Percentiles rank a stretch among this genome's conserved stretches.
phyloP scores from a whole-genome alignment of 1,140 invertebrate genomes.

The Cotesia vestalis region DNA sequence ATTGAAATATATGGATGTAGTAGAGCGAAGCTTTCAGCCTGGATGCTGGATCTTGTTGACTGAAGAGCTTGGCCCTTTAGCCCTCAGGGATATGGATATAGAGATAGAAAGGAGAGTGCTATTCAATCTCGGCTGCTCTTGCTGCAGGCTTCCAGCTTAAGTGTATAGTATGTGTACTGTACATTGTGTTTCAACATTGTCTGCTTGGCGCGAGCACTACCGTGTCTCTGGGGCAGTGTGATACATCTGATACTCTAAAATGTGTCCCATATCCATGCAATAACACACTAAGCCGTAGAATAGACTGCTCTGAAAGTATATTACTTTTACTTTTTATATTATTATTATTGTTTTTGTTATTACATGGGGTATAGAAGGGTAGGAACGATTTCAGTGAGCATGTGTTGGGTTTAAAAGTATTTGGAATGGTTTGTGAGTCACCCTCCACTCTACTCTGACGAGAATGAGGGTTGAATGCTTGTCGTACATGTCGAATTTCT shows the following conservation, averaged over 20 bases:
- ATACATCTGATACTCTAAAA: too few species aligned
- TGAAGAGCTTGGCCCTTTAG: conserved; percentile 19
- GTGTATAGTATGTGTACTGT: not conserved
- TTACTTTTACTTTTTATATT: too few species aligned
- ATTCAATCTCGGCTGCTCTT: not conserved
- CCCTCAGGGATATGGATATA: not conserved
- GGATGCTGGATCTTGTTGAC: conserved; percentile 29
- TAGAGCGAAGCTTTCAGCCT: not conserved
- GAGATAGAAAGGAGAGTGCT: not conserved
- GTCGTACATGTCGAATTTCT: not conserved
- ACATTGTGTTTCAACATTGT: not conserved
- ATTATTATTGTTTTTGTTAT: too few species aligned
- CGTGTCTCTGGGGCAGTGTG: too few species aligned
- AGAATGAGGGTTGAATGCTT: conserved; percentile 6
- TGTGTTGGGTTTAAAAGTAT: too few species aligned
- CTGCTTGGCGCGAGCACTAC: too few species aligned
- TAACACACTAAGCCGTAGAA: too few species aligned
- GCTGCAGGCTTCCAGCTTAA: not conserved
- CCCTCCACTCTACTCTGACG: not conserved
- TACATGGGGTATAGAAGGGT: too few species aligned
- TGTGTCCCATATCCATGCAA: too few species aligned
- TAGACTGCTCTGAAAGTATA: too few species aligned
- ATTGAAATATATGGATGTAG: not conserved
- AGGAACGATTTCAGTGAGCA: too few species aligned
- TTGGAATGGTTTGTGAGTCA: not conserved